Evolutionary conservation across 2,113 vertebrate genomes (phyloP).

Genomic region (Xiphorhynchus elegans): DNA sequence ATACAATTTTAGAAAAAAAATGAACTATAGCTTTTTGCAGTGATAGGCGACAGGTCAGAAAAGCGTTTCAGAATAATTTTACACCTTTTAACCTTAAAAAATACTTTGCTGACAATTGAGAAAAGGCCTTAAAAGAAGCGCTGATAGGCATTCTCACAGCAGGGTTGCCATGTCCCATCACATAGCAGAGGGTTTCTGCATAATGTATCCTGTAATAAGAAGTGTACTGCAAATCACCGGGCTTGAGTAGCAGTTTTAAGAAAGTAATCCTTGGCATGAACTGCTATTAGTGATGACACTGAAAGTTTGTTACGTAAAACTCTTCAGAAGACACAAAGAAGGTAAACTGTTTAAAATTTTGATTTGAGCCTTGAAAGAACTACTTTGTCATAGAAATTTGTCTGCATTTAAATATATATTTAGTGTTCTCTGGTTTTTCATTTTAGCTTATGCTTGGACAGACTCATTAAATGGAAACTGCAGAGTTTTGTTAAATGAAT

Average conservation of each 20-base stretch:
- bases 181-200: conserved; percentile 78
- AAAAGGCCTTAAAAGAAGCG: conserved; percentile 85
- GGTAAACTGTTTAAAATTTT: conserved; percentile 72
- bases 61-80: conserved; percentile 90
- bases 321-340: conserved; percentile 72
- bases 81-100: conserved; percentile 91
- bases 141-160: conserved; percentile 85
- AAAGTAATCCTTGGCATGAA: conserved; percentile 74
- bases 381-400: conserved; percentile 46
- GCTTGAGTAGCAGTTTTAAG: conserved; percentile 73
- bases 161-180: conserved; percentile 82
- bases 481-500: conserved; percentile 30
- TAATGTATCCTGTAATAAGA: conserved; percentile 83
- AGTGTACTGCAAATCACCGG: conserved; percentile 72
- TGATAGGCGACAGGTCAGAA: conserved; percentile 87
- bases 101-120: conserved; percentile 88
- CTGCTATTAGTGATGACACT: conserved; percentile 77
- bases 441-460: conserved; percentile 61
- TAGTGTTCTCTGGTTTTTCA: neutral
- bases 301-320: conserved; percentile 79
- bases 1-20: conserved; percentile 78
- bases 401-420: conserved; percentile 58
- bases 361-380: conserved; percentile 50
- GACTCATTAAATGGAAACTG: neutral
- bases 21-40: conserved; percentile 79